Conservation (phyloP, 2,113 vertebrate species). For the Notiomystis cincta region DNA sequence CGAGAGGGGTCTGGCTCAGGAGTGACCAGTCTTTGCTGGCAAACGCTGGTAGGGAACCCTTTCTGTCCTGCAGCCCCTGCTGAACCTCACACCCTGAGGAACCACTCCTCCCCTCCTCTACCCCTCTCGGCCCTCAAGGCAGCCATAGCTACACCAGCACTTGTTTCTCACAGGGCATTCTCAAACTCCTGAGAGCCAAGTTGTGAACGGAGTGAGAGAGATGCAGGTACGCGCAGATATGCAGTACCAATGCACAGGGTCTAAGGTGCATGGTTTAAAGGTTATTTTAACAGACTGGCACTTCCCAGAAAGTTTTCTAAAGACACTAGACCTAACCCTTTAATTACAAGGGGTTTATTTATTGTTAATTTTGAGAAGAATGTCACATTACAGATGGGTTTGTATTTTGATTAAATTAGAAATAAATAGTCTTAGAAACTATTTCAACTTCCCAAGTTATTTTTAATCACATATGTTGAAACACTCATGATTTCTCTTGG, state of each 20-base stretch:
- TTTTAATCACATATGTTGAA: not conserved
- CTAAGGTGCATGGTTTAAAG: not conserved
- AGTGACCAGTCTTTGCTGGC: not conserved
- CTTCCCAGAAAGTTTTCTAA: not conserved
- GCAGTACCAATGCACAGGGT: not conserved
- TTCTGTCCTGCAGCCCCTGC: not conserved
- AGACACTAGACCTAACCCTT: not conserved
- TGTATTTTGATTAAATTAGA: not conserved
- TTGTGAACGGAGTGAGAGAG: not conserved
- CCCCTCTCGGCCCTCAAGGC: not conserved
- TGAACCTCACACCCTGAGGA: not conserved
- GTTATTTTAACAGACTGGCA: not conserved
- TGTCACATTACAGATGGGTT: not conserved
- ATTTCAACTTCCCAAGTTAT: not conserved
- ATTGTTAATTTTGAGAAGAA: not conserved
- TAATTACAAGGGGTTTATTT: not conserved
- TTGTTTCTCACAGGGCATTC: not conserved
- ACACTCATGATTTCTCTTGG: not conserved
- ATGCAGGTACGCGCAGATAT: not conserved
- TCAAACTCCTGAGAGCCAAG: not conserved
- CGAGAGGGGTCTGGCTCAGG: not conserved
- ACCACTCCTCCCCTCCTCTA: not conserved
- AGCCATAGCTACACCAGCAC: not conserved
- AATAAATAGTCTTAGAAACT: not conserved
- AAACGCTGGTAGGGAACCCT: not conserved